Evolutionary conservation across 2,797 vertebrate genomes (phyloP).

Genomic region (Sebastes taczanowskii): DNA sequence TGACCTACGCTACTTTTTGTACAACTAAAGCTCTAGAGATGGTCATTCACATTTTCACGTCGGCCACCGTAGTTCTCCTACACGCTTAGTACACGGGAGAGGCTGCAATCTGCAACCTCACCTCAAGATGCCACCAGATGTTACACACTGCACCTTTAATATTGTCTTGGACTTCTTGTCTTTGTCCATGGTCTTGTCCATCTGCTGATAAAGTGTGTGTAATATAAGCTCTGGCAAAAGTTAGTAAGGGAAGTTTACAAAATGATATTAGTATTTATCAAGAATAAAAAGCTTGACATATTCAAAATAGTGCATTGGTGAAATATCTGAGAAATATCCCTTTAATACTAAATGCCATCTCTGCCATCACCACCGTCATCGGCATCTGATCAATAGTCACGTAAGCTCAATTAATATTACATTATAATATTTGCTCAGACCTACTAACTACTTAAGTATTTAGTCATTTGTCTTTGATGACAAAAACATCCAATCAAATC

Average conservation of each 20-base stretch:
- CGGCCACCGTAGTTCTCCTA: no score
- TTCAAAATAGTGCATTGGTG: not conserved
- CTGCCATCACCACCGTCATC: not conserved
- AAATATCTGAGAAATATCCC: not conserved
- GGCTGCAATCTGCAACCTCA: no score
- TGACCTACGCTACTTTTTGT: no score
- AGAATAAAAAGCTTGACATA: no score
- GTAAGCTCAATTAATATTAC: constrained; percentile 6
- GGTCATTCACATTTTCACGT: no score
- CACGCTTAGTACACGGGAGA: no score
- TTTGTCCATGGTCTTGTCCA: not conserved
- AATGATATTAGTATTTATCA: not conserved
- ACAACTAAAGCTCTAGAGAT: no score
- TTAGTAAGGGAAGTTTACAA: not conserved
- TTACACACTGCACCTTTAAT: no score
- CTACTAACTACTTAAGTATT: not conserved
- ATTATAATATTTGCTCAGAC: not conserved
- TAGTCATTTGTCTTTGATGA: constrained; percentile 19
- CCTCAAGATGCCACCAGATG: no score
- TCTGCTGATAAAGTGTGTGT: not conserved
- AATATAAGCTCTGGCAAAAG: not conserved
- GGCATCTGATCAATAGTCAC: not conserved
- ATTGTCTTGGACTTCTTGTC: no score
- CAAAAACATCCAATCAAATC: constrained; percentile 11
- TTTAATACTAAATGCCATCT: not conserved